Evolutionary conservation across 2,888 invertebrate genomes (phyloP).

Genomic region (Tenthredo notha): DNA sequence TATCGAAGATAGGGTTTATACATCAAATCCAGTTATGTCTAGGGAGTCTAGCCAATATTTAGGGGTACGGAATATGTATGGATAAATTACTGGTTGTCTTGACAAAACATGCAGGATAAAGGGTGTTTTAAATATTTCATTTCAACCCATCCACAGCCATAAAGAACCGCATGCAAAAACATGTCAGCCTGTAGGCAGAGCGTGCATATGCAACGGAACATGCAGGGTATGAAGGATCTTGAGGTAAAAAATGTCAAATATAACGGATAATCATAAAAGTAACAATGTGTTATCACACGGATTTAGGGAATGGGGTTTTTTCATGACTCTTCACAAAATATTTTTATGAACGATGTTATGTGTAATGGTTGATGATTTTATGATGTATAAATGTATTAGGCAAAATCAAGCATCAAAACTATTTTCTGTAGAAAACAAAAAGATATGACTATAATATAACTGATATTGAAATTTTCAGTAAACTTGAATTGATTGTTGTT

Average conservation of each 20-base stretch:
- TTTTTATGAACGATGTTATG: conserved; percentile 45
- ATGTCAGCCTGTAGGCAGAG: conserved; percentile 70
- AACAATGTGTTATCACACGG: conserved; percentile 14
- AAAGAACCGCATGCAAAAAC: conserved; percentile 58
- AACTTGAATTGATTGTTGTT: not conserved
- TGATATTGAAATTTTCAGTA: not conserved
- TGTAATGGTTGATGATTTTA: conserved; percentile 45
- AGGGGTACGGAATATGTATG: not conserved
- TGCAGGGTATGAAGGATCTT: conserved; percentile 63
- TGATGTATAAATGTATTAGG: conserved; percentile 19
- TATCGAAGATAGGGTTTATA: not conserved
- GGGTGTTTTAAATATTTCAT: conserved; percentile 16
- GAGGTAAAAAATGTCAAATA: conserved; percentile 20
- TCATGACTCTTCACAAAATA: conserved; percentile 39
- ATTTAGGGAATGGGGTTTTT: conserved; percentile 27
- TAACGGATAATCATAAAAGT: conserved; percentile 9
- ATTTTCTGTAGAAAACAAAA: not conserved
- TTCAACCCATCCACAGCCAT: conserved; percentile 28
- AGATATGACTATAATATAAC: not conserved
- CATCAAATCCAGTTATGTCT: not conserved
- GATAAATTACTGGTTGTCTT: conserved; percentile 15
- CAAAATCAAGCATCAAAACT: conserved; percentile 18
- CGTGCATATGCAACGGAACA: conserved; percentile 72
- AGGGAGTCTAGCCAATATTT: conserved; percentile 9
- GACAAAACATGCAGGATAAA: conserved; percentile 26